Base-by-base conservation (phyloP, 1,140 invertebrate genomes). In the Cydia strobilella region DNA sequence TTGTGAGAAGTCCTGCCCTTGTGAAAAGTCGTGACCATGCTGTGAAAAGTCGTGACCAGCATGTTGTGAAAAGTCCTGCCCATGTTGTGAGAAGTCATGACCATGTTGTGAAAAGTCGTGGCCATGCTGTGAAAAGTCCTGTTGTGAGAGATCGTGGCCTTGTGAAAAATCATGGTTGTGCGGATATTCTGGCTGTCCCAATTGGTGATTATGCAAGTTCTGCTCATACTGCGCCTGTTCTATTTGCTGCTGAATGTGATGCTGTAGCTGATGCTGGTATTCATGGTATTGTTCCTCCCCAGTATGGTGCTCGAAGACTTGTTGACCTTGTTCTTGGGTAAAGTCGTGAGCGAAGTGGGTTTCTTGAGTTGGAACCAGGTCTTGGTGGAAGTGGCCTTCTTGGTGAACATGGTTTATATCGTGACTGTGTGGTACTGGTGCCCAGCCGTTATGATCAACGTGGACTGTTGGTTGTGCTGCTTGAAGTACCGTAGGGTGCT, bases 211-310 rank as follows among this genome's bases (percentile, higher is more conserved):
- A 54, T 89, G 83, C 23, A 86, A 59, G 23, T 85, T 85, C 31
- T 90, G 87, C 31, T 89, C 87, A 73, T 87, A 89, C 72, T 92
- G 87, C 15, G 88, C 84, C 72, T 92, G 88, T 1, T 91, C 89
- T n/a, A 90, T 80, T 66, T 92, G 90, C 39, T 90, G 86, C 59
- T 90, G 86, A 7, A 87, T 88, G 72, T 92, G 89, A 31, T 92
- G 87, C 42, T 91, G 88, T 51, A 91, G 73, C 71, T 91, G 86
- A 59, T 90, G 82, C 35, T 91, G 87, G 27, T 80, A 86, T 74
- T 90, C 85, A 54, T 89, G 80, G 72, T 86, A 85, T 73, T 91
- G 85, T 5, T 88, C 83, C 45, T 86, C 84, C 10, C 78, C 81
- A 0, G 82, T 84, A 69, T 92, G 88, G 2, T 92, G 88, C 66